Base-by-base conservation (phyloP, 1,140 invertebrate genomes). In the Drosophila pallidifrons region DNA sequence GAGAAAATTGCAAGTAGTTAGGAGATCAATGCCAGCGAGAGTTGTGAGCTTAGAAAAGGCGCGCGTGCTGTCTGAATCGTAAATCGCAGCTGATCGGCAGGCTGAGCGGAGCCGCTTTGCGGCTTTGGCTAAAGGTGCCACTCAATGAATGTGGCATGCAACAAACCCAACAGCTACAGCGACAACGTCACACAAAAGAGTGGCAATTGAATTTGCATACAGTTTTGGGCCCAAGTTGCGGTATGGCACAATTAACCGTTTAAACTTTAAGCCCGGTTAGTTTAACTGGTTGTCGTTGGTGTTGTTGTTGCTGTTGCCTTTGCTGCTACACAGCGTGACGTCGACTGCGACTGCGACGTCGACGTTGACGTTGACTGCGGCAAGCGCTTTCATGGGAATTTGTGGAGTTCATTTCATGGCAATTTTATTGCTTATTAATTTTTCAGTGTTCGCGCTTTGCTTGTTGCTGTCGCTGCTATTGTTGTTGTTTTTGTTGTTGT, bases 371-470 rank as follows among this genome's bases (percentile, higher is more conserved):
- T 52, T 41, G 58, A 70, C 60, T 65, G 68, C 60, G 60, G 73
- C 46, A 57, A 57, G 32, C 61, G 69, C 83, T 87, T 91, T 91
- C 90, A 91, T 91, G 90, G 86, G 86, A 91, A 91, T 91, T 80
- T 75, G 82, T 87, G 72, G 66, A 88, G 82, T 91, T 91, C 87
- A 91, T 91, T 91, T 91, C 91, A 91, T 91, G 90, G 86, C 90
- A 91, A 91, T 91, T 91, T 91, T 91, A 91, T 91, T 91, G 90
- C 91, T 91, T 91, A 91, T 91, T 91, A 91, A 91, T 91, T 91
- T 91, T 91, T 88, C 81, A 91, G 82, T 91, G 79, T 79, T 82
- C 72, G 86, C 82, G 80, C 79, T 86, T 82, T 75, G 58, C 52
- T 66, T 58, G 43, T 20, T 63, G 41, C 16, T 61, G 46, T 49